Percentiles rank a stretch among this genome's conserved stretches.
Evolutionary conservation across 1,140 invertebrate genomes (phyloP).

Genomic region (Zaprionus tsacasi): DNA sequence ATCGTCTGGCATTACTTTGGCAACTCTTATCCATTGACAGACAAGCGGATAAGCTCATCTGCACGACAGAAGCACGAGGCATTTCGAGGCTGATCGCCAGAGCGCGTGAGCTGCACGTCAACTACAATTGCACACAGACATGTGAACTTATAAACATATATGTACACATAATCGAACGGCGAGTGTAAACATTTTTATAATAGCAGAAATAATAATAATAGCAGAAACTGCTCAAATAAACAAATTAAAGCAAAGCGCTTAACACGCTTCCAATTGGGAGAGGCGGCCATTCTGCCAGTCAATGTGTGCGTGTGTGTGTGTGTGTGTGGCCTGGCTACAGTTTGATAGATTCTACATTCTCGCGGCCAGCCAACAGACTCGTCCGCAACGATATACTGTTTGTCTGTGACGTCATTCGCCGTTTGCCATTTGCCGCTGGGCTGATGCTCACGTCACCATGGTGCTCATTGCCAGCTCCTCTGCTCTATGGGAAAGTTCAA

Average conservation of each 20-base stretch:
- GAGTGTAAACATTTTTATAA: slow-evolving; percentile 52
- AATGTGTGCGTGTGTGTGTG: no score
- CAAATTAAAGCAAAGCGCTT: slow-evolving; percentile 62
- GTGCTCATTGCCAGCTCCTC: slow-evolving; percentile 41
- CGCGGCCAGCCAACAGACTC: neutral
- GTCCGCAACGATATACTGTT: neutral
- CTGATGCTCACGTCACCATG: slow-evolving; percentile 48
- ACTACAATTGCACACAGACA: slow-evolving; percentile 3
- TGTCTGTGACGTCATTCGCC: slow-evolving; percentile 3
- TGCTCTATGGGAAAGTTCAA: slow-evolving; percentile 57
- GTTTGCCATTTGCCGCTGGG: neutral
- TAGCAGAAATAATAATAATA: slow-evolving; percentile 70
- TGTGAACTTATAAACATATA: neutral
- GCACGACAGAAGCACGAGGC: neutral
- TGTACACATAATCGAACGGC: neutral
- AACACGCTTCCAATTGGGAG: slow-evolving; percentile 76
- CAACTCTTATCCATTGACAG: neutral
- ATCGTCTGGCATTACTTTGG: neutral
- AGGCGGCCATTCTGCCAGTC: slow-evolving; percentile 37
- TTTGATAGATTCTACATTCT: slow-evolving; percentile 41
- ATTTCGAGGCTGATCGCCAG: neutral
- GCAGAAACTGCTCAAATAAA: slow-evolving; percentile 68
- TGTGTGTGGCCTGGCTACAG: slow-evolving; percentile 15
- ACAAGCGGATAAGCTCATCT: slow-evolving; percentile 1
- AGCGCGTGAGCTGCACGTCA: slow-evolving; percentile 18